Conservation (phyloP, 35 echinoderm and acorn worm species). For the Heliocidaris erythrogramma region DNA sequence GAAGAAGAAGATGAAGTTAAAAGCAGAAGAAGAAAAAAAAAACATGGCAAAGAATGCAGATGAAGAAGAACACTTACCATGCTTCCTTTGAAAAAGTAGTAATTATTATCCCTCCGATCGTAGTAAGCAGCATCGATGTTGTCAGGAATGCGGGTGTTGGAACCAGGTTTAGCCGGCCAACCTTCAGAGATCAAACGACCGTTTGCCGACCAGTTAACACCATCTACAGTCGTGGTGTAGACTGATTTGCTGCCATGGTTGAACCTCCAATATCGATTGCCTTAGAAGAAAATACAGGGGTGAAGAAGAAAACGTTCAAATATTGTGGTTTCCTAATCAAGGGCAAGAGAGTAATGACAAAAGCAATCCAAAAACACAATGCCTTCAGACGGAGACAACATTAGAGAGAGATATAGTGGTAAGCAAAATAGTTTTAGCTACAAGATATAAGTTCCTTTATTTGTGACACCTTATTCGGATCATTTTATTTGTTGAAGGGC, state of each 20-base stretch:
- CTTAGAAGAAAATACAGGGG: not conserved
- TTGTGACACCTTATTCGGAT: too few species aligned
- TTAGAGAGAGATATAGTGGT: too few species aligned
- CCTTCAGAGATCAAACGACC: constrained; percentile 69
- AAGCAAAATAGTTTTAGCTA: too few species aligned
- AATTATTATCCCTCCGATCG: constrained; percentile 83
- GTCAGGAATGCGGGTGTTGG: constrained; percentile 70
- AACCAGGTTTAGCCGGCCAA: constrained; percentile 78
- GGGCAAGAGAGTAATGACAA: too few species aligned
- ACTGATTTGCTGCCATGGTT: constrained; percentile 39
- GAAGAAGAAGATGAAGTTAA: too few species aligned
- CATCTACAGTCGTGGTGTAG: constrained; percentile 47
- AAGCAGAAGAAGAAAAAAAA: too few species aligned
- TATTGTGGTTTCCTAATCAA: too few species aligned
- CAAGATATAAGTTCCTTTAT: too few species aligned
- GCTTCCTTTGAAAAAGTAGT: constrained; percentile 92
- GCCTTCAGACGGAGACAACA: too few species aligned
- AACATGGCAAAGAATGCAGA: too few species aligned
- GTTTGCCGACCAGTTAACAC: constrained; percentile 37
- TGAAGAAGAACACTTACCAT: constrained; percentile 53
- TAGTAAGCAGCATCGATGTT: constrained; percentile 87
- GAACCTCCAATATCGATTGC: constrained; percentile 70
- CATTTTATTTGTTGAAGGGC: too few species aligned
- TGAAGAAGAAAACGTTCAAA: not conserved
- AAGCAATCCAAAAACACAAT: too few species aligned